Conservation (phyloP, 1,140 invertebrate species). For the Plectrocnemia conspersa region DNA sequence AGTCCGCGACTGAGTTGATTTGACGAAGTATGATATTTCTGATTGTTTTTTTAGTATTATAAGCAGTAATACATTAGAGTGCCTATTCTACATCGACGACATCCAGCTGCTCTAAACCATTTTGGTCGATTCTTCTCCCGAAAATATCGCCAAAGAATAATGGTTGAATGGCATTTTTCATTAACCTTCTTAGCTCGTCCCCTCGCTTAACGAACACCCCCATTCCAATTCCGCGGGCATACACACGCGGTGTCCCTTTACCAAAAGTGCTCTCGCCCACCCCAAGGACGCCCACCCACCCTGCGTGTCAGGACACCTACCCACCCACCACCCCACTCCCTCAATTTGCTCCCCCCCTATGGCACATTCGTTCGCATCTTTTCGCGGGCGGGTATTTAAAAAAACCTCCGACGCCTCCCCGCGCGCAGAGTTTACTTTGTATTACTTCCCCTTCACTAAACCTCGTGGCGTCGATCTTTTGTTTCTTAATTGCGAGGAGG, state of each 20-base stretch:
- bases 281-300: too few species aligned
- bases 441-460: conserved; percentile 36
- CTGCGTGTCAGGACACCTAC: too few species aligned
- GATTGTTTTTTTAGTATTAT: too few species aligned
- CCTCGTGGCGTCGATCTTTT: conserved; percentile 37
- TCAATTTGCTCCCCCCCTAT: background rate
- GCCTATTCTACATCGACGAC: too few species aligned
- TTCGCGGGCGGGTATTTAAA: conserved; percentile 34
- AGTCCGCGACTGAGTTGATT: too few species aligned
- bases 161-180: conserved; percentile 26
- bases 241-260: conserved; percentile 33
- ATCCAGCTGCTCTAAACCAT: too few species aligned
- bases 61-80: too few species aligned
- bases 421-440: conserved; percentile 36
- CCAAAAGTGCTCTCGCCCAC: conserved; percentile 12
- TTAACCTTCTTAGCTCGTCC: conserved; percentile 24
- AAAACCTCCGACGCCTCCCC: conserved; percentile 32
- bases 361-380: conserved; percentile 34
- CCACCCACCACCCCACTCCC: conserved; percentile 1
- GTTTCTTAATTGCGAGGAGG: conserved; percentile 37
- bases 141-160: conserved; percentile 8
- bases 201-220: conserved; percentile 23
- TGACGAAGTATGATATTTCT: too few species aligned
- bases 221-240: conserved; percentile 27
- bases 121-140: too few species aligned